Percentiles rank a stretch among this genome's conserved stretches.
Conservation (phyloP, 2,797 vertebrate genomes). For the Platalea minor region DNA sequence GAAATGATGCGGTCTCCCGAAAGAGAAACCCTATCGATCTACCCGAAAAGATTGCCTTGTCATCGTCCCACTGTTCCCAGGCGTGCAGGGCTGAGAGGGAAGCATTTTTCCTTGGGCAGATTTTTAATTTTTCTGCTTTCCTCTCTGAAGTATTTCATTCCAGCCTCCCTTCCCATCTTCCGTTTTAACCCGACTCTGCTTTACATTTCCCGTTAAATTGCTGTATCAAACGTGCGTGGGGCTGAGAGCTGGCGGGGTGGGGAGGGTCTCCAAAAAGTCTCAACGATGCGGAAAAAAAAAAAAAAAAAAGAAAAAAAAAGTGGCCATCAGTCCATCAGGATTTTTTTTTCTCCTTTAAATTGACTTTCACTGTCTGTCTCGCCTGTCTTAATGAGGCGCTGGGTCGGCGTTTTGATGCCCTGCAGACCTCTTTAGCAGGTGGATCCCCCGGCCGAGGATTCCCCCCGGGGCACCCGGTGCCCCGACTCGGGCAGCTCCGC, state of each 20-base stretch:
- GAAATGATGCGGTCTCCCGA: background rate
- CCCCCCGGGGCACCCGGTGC: accelerated
- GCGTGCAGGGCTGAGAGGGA: background rate
- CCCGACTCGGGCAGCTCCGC: background rate
- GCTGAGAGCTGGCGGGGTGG: background rate
- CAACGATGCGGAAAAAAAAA: background rate
- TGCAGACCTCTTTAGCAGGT: background rate
- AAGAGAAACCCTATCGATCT: background rate
- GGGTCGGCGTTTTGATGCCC: background rate
- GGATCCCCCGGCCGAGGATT: background rate
- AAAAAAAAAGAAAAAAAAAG: background rate
- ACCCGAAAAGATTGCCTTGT: background rate
- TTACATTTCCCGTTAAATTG: background rate
- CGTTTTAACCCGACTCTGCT: background rate
- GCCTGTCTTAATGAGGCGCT: background rate
- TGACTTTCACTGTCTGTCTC: background rate
- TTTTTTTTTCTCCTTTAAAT: background rate
- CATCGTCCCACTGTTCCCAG: background rate
- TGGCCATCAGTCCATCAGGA: background rate
- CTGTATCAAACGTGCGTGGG: background rate
- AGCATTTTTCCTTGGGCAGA: background rate
- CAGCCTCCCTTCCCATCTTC: background rate
- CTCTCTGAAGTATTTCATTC: background rate
- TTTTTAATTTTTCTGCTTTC: background rate
- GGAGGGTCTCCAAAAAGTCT: background rate